Percentiles rank a stretch among this genome's conserved stretches.
Conservation (phyloP, 2,797 vertebrate genomes). For the Coreius guichenoti region DNA sequence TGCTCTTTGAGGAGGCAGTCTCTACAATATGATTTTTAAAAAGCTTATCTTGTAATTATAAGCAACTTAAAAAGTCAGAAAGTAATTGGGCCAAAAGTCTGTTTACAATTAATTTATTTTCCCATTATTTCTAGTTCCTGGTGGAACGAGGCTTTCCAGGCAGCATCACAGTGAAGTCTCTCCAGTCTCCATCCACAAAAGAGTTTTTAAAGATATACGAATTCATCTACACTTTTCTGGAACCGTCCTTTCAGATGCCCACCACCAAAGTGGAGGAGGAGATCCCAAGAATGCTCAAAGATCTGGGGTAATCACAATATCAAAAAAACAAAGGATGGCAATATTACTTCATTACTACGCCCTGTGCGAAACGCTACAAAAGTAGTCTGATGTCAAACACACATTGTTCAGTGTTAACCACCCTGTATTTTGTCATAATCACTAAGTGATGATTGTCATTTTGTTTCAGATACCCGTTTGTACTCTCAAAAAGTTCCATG, state of each 20-base stretch:
- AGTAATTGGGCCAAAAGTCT: background rate
- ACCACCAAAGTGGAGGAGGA: conserved; percentile 95
- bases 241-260: conserved; percentile 88
- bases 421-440: background rate
- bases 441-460: background rate
- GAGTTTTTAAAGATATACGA: conserved; percentile 96
- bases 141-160: conserved; percentile 84
- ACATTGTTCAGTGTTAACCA: background rate
- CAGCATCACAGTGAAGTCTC: conserved; percentile 84
- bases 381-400: background rate
- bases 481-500: conserved; percentile 94
- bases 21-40: background rate
- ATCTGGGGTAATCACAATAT: conserved; percentile 81
- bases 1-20: background rate
- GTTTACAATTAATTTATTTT: background rate
- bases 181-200: conserved; percentile 93
- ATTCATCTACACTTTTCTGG: conserved; percentile 89
- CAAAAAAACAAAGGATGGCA: background rate
- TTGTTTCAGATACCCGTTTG: conserved; percentile 89
- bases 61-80: background rate
- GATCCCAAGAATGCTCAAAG: conserved; percentile 89
- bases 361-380: background rate
- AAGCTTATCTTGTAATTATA: background rate
- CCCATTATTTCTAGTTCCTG: conserved; percentile 82
- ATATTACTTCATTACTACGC: background rate